Conservation (phyloP, 2,797 vertebrate species). For the Myripristis murdjan region DNA sequence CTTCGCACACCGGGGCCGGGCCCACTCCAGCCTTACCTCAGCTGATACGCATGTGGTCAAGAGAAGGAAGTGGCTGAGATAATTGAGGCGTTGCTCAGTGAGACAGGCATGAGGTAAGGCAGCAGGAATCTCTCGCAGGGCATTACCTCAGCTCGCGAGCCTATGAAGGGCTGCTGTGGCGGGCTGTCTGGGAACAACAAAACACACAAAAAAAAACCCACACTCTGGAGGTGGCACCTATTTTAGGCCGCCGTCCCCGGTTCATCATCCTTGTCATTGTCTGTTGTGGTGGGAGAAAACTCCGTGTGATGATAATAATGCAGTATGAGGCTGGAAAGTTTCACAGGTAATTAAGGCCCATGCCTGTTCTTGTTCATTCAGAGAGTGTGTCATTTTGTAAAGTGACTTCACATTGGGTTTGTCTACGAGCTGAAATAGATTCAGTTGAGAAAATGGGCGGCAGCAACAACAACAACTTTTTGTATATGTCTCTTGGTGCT, state of each 20-base stretch:
- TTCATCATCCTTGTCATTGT: conserved; percentile 52
- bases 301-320: conserved; percentile 57
- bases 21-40: conserved; percentile 75
- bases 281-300: conserved; percentile 60
- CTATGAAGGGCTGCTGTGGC: conserved; percentile 31
- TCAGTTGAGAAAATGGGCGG: conserved; percentile 9
- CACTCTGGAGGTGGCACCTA: conserved; percentile 64
- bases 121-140: conserved; percentile 75
- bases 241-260: conserved; percentile 66
- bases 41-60: conserved; percentile 80
- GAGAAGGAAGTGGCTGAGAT: conserved; percentile 83
- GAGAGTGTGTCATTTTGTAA: conserved; percentile 38
- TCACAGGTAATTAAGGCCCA: conserved; percentile 47
- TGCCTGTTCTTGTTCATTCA: conserved; percentile 67
- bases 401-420: conserved; percentile 35
- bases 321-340: conserved; percentile 27
- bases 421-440: conserved; percentile 31
- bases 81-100: conserved; percentile 73
- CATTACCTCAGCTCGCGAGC: conserved; percentile 78
- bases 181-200: conserved; percentile 30
- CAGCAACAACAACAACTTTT: too few relatives aligned
- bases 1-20: conserved; percentile 50
- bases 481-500: conserved; percentile 14
- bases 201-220: conserved; percentile 3
- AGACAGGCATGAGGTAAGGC: conserved; percentile 78